phyloP scores from a whole-genome alignment of 2,797 vertebrate species.

The Spinibarbus caldwelli region DNA sequence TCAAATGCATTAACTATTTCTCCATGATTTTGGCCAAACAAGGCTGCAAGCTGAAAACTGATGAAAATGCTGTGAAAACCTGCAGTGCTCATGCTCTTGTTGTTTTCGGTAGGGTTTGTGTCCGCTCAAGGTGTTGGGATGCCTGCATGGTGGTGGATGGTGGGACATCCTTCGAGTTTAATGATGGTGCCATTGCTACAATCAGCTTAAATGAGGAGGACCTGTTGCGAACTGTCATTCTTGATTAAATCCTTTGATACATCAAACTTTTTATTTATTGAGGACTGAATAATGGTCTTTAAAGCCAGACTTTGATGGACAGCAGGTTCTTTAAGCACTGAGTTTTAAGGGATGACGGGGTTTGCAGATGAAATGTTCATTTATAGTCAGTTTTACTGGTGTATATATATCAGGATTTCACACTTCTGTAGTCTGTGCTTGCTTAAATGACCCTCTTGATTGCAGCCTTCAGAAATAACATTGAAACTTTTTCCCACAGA shows the following conservation, averaged over 20 bases:
- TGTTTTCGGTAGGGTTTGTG: conserved; percentile 81
- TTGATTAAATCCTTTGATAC: conserved; percentile 70
- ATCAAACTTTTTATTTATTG: conserved; percentile 10
- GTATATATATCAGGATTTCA: not conserved
- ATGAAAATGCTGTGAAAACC: not conserved
- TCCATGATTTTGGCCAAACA: not conserved
- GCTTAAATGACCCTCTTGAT: not conserved
- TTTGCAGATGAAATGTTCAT: conserved; percentile 12
- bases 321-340: not conserved
- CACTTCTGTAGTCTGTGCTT: not conserved
- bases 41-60: not conserved
- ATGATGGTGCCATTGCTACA: conserved; percentile 94
- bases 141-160: conserved; percentile 98
- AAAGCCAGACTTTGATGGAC: not conserved
- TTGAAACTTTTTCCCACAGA: not conserved
- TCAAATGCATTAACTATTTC: not conserved
- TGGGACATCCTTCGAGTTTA: conserved; percentile 96
- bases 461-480: not conserved
- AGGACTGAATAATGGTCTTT: not conserved
- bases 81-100: conserved; percentile 9
- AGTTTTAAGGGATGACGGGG: conserved; percentile 1
- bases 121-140: conserved; percentile 96
- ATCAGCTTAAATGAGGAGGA: conserved; percentile 88
- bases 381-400: not conserved
- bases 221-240: conserved; percentile 87